A percentile compares a stretch with the other conserved stretches of the same genome.
Conservation (phyloP, 2,797 vertebrate genomes). For the Pseudomugil tenellus region DNA sequence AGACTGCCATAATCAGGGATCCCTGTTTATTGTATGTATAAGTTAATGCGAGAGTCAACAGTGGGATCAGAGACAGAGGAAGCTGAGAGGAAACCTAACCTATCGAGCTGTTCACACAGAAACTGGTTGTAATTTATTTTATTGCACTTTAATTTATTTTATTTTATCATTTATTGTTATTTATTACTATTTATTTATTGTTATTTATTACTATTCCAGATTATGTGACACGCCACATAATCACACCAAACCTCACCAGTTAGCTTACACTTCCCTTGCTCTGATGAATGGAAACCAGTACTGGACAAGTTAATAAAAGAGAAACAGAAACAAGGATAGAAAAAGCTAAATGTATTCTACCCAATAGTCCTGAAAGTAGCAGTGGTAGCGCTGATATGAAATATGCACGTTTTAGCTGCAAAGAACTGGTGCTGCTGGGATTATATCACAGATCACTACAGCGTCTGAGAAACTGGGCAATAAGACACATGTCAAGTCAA, state of each 20-base stretch:
- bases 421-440: not conserved
- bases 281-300: not conserved
- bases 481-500: too few relatives aligned
- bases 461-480: too few relatives aligned
- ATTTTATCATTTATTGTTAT: too few relatives aligned
- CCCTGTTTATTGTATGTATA: slow-evolving; percentile 31
- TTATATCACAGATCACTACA: not conserved
- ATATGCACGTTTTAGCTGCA: too few relatives aligned
- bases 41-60: not conserved
- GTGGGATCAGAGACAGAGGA: not conserved
- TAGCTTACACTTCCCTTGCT: not conserved
- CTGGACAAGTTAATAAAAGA: not conserved
- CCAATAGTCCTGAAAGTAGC: not conserved
- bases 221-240: too few relatives aligned
- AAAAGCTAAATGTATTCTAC: not conserved
- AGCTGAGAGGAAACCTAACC: not conserved
- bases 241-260: not conserved
- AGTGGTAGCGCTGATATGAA: too few relatives aligned
- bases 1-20: slow-evolving; percentile 37
- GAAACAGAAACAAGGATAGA: not conserved
- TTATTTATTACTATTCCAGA: too few relatives aligned
- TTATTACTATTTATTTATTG: too few relatives aligned
- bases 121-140: not conserved
- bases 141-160: too few relatives aligned
- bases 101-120: too few relatives aligned